Conservation (phyloP, 2,113 vertebrate species). For the Neopipo cinnamomea region DNA sequence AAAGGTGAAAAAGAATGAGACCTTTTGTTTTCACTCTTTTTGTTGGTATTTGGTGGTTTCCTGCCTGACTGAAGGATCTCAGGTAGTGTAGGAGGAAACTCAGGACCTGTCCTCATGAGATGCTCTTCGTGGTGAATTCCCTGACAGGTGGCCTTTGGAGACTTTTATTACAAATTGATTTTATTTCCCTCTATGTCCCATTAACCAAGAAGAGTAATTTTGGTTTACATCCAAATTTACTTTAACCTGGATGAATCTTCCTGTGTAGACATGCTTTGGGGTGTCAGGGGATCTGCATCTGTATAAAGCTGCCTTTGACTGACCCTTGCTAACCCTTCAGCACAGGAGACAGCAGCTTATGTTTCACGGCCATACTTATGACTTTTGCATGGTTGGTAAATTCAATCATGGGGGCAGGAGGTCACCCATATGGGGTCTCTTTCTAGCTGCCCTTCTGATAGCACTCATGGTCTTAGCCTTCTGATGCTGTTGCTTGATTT, state of each 20-base stretch:
- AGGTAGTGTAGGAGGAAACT: background rate
- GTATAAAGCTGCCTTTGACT: background rate
- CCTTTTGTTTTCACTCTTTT: background rate
- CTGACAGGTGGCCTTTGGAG: background rate
- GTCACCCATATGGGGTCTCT: background rate
- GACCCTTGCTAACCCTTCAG: background rate
- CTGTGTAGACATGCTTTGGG: background rate
- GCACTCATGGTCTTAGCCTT: rapidly evolving
- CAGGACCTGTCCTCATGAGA: background rate
- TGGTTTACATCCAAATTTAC: background rate
- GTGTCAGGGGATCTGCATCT: background rate
- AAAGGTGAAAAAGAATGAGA: background rate
- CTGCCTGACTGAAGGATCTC: background rate
- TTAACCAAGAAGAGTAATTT: background rate
- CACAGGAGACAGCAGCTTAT: background rate
- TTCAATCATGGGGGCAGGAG: background rate
- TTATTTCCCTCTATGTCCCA: background rate
- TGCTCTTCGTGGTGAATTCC: background rate
- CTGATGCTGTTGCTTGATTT: background rate
- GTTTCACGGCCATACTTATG: background rate
- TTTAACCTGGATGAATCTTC: background rate
- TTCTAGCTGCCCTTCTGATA: background rate
- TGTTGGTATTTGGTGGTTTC: background rate
- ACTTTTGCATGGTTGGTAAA: background rate
- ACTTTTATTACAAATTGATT: background rate